Evolutionary conservation across 2,888 invertebrate species (phyloP), one percentile per base, ranked within the genome.

Genomic region (Rosalia funebris): DNA sequence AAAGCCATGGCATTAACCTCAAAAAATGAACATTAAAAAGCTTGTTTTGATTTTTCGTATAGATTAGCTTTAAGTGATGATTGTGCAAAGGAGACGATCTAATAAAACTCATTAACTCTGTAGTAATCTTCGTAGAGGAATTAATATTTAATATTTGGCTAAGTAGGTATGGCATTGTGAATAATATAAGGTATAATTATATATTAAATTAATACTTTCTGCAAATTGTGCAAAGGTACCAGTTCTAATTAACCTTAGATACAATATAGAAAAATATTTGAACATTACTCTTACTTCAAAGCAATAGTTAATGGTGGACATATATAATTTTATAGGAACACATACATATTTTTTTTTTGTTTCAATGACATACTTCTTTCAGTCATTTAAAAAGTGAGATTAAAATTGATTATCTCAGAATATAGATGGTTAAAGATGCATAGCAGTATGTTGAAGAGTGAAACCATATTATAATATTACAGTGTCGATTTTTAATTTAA

Each of bases 191-290:
- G 4, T 25, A 25, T 25, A 25, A 25, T 25, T 25, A 25, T 25
- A 3, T 25, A 5, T 7, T 25, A 25, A 25, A 25, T 25, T 25
- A 25, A 25, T 3, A 25, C 25, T 25, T 41, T 41, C 17, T 19
- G 41, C 17, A 17, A 41, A 41, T 19, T 14, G 37, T 14, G 14
- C 15, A 16, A 15, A 41, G 41, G 41, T 41, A n/a, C n/a, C 41
- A 41, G 17, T 17, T 17, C n/a, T 17, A 17, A 41, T 41, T 41
- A 41, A 41, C 15, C 41, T 41, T 19, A 41, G 11, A 25, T 7
- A 41, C 17, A 41, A 17, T 1, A 17, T 17, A 17, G 9, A 41
- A 41, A 41, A 41, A 41, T 2, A 41, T 41, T 17, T 17, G 10
- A 17, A 41, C 15, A 19, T 41, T 16, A 37, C 37, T 17, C 3